A percentile compares a stretch with the other conserved stretches of the same genome.
These are phyloP conservation scores for Drosophila yakuba DNA, from an alignment of 1,140 invertebrate genomes.

Conservation along the genomic window DNA sequence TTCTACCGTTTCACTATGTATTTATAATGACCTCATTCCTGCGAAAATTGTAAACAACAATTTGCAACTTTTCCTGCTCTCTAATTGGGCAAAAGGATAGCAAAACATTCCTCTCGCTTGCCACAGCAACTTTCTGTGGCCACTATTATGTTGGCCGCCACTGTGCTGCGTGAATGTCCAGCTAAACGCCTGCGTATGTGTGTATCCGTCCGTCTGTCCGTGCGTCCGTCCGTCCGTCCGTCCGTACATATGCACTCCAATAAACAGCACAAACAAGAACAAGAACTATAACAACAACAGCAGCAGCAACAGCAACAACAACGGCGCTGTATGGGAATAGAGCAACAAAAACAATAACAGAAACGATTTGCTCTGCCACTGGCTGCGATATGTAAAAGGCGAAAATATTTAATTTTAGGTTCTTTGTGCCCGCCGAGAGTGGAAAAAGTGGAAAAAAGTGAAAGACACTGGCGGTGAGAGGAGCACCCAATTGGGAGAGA, in stretches of 20 bases:
- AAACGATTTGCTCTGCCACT: constrained; percentile 74
- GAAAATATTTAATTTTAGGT: constrained; percentile 84
- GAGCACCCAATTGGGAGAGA: constrained; percentile 4
- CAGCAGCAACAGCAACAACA: constrained; percentile 18
- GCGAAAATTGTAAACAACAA: constrained; percentile 2
- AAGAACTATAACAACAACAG: background rate
- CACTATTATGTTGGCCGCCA: constrained; percentile 19
- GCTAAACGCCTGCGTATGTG: constrained; percentile 31
- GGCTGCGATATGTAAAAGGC: constrained; percentile 78
- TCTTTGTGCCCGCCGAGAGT: constrained; percentile 69
- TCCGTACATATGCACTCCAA: constrained; percentile 58
- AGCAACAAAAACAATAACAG: constrained; percentile 28
- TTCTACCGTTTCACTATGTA: background rate
- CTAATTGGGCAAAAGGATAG: background rate
- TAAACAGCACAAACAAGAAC: constrained; percentile 43
- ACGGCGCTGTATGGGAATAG: constrained; percentile 25
- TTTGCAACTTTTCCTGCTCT: background rate
- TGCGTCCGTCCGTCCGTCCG: background rate
- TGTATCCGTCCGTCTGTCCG: background rate
- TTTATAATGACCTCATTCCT: constrained; percentile 3
- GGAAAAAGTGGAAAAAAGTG: constrained; percentile 22
- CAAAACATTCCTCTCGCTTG: background rate
- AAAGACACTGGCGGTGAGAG: constrained; percentile 9
- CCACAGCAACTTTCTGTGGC: background rate
- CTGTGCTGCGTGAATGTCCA: constrained; percentile 32